These are phyloP conservation scores for Hydropsyche betteni DNA, from an alignment of 2,888 invertebrate species.

Conservation along the genomic window DNA sequence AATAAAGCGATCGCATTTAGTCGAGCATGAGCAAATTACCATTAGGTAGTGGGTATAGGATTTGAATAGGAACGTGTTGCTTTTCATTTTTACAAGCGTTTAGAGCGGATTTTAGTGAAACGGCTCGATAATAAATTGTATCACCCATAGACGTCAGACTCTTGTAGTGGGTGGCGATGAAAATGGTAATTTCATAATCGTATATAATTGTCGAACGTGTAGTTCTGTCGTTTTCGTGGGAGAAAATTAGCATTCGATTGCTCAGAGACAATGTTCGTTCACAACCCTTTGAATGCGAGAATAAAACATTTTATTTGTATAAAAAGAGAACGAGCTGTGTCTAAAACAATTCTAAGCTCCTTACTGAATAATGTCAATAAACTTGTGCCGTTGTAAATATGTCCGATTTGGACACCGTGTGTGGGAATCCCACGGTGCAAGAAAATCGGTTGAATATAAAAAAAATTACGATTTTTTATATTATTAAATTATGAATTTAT, in stretches of 20 bases:
- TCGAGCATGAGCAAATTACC: background rate
- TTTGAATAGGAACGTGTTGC: no score
- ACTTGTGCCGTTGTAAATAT: conserved; percentile 23
- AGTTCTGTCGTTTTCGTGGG: conserved; percentile 32
- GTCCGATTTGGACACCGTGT: conserved; percentile 21
- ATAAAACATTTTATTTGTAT: background rate
- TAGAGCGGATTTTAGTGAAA: conserved; percentile 14
- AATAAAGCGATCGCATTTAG: background rate
- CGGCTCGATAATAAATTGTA: background rate
- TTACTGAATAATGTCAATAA: conserved; percentile 17
- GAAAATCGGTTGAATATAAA: conserved; percentile 8
- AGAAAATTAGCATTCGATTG: conserved; percentile 33
- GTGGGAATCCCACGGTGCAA: conserved; percentile 26
- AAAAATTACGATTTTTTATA: background rate
- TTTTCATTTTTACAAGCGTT: background rate
- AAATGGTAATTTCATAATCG: conserved; percentile 37
- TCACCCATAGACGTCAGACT: conserved; percentile 19
- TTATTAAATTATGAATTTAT: conserved; percentile 21
- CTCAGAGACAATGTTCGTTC: background rate
- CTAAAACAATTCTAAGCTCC: conserved; percentile 26
- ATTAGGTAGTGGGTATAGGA: no score
- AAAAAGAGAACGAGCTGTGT: background rate
- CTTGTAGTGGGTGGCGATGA: conserved; percentile 18
- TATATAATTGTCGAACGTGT: conserved; percentile 30
- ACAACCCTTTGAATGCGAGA: background rate